Evolutionary conservation across 2,797 vertebrate genomes (phyloP).

Genomic region (Neosilurus mollespiculum): DNA sequence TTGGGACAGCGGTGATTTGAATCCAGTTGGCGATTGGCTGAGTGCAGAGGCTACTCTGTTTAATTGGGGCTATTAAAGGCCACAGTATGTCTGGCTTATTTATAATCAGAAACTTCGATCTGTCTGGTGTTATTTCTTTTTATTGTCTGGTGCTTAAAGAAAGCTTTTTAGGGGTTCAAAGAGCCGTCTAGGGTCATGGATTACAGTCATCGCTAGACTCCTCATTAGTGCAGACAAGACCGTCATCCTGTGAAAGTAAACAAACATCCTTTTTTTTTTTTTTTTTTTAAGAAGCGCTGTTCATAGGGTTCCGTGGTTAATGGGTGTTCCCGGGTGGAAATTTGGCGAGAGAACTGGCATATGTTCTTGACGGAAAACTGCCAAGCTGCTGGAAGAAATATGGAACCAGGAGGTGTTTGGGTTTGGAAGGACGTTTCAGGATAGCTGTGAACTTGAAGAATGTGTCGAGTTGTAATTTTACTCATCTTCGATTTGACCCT

Average conservation of each 20-base stretch:
- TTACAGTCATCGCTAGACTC: not conserved
- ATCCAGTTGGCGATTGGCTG: not conserved
- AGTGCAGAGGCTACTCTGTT: not conserved
- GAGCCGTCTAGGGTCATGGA: not conserved
- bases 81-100: not conserved
- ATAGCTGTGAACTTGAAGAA: not conserved
- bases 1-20: slow-evolving; percentile 13
- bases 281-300: not conserved
- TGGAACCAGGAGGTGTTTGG: not conserved
- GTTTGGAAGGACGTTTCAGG: slow-evolving; percentile 10
- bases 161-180: not conserved
- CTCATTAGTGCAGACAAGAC: slow-evolving; percentile 13
- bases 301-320: not conserved
- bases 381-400: not conserved
- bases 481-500: not conserved
- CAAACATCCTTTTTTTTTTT: not conserved
- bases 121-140: not conserved
- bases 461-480: not conserved
- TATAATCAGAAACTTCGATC: not conserved
- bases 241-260: slow-evolving; percentile 1
- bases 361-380: not conserved
- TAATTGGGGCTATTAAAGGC: slow-evolving; percentile 17
- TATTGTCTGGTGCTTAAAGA: not conserved
- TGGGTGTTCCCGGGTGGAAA: not conserved
- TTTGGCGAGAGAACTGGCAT: not conserved